Evolutionary conservation across 2,797 vertebrate genomes (phyloP), one percentile per base, ranked within the genome.

Genomic region (Smutsia temminckii): DNA sequence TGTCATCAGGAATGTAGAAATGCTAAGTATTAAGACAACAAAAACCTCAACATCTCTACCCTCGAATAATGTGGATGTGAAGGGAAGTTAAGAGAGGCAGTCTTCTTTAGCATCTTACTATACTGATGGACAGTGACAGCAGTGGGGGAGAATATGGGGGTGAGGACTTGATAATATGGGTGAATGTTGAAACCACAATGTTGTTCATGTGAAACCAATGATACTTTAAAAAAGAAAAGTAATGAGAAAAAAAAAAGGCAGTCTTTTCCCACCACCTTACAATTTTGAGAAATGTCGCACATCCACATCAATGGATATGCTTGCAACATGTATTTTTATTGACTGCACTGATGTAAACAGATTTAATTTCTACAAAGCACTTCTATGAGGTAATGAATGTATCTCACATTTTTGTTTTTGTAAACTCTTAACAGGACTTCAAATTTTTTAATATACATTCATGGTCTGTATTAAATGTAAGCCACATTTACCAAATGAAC

Each of bases 11-110:
- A 71, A 71, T 64, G 8, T 6, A 89, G 64, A 87, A 84, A 71
- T 42, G n/a, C 37, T 51, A 89, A 89, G n/a, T 21, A 95, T 40
- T 87, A 88, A 21, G 69, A 79, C 49, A 92, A 40, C 29, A 89
- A 37, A 91, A 94, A 53, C 8, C 17, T 40, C n/a, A 16, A 23
- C 1, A 68, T 40, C 16, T 37, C 46, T 86, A 25, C 37, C 40
- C 34, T 55, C 21, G 10, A 69, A 29, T 83, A 32, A 77, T n/a
- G 8, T n/a, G n/a, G 75, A 49, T 27, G 32, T 53, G 25, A 63
- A 72, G 18, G 10, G 37, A 49, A 59, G 3, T 85, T 86, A 94
- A 61, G 77, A 57, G 6, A 84, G 7, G 25, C 14, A 64, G 23
- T 85, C 66, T 89, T 55, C 46, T 46, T 46, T 46, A 46, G 10